phyloP scores from a whole-genome alignment of 2,113 vertebrate species.

The Barnardius zonarius region DNA sequence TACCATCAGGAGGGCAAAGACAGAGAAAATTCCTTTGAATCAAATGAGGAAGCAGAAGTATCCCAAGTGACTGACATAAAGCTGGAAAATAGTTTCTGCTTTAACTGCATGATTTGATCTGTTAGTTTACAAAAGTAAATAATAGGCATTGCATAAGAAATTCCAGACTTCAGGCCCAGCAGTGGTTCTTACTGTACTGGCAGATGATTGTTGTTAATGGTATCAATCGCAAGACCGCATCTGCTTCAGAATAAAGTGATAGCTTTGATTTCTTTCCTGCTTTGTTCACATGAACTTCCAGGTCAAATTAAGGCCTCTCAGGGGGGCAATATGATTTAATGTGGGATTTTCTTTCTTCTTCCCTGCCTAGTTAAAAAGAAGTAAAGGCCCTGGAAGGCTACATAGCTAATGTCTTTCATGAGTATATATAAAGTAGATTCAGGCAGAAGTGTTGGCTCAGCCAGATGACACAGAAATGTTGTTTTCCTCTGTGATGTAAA shows the following conservation, averaged over 20 bases:
- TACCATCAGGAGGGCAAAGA: neutral
- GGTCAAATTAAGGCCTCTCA: neutral
- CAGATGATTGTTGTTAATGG: neutral
- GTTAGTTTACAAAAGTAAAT: constrained; percentile 8
- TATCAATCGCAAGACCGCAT: neutral
- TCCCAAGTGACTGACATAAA: neutral
- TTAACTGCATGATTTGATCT: neutral
- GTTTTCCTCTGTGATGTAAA: neutral
- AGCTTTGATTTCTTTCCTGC: neutral
- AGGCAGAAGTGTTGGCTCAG: neutral
- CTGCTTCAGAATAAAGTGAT: neutral
- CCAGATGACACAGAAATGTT: neutral
- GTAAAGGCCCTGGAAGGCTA: neutral
- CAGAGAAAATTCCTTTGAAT: neutral
- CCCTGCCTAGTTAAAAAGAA: neutral
- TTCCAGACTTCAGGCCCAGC: neutral
- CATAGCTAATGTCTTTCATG: neutral
- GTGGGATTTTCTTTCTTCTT: neutral
- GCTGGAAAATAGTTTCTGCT: constrained; percentile 1
- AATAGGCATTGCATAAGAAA: neutral
- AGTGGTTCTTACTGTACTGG: neutral
- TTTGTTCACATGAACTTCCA: neutral
- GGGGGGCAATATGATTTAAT: neutral
- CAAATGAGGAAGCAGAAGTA: neutral
- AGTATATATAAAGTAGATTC: neutral